phyloP scores from a whole-genome alignment of 2,888 invertebrate species.

The Oasisia sp. region DNA sequence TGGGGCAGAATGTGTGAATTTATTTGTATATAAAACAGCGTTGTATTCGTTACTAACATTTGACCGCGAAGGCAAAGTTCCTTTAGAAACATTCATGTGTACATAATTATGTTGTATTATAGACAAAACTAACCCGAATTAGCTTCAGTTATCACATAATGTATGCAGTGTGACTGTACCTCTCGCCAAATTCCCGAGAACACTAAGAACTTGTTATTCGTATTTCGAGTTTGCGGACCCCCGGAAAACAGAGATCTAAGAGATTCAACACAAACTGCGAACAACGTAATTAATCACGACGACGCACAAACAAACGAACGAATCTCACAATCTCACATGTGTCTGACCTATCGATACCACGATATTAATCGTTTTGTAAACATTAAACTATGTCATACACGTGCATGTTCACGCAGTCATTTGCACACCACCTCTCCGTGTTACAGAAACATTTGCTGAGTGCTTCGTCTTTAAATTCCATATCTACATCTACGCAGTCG shows the following conservation, averaged over 20 bases:
- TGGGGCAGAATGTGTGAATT: not conserved
- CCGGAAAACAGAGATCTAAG: not conserved
- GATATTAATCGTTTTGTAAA: not conserved
- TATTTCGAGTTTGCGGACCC: not conserved
- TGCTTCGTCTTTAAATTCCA: too few species aligned
- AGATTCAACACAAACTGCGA: not conserved
- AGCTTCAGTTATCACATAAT: not conserved
- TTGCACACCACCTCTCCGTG: not conserved
- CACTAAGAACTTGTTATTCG: not conserved
- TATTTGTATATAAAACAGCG: not conserved
- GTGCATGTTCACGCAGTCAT: not conserved
- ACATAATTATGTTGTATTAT: not conserved
- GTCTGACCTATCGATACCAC: not conserved
- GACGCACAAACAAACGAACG: not conserved
- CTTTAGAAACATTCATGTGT: not conserved
- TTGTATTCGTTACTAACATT: not conserved
- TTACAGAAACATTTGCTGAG: too few species aligned
- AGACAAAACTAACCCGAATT: not conserved
- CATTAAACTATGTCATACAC: not conserved
- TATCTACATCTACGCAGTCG: too few species aligned
- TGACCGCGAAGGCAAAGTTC: not conserved
- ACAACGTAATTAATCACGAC: not conserved
- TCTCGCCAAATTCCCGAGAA: too few species aligned
- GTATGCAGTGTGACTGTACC: not conserved
- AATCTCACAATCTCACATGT: slow-evolving; percentile 7